Percentiles rank a stretch among this genome's conserved stretches.
Evolutionary conservation across 2,797 vertebrate genomes (phyloP).

Genomic region (Pelobates cultripes): DNA sequence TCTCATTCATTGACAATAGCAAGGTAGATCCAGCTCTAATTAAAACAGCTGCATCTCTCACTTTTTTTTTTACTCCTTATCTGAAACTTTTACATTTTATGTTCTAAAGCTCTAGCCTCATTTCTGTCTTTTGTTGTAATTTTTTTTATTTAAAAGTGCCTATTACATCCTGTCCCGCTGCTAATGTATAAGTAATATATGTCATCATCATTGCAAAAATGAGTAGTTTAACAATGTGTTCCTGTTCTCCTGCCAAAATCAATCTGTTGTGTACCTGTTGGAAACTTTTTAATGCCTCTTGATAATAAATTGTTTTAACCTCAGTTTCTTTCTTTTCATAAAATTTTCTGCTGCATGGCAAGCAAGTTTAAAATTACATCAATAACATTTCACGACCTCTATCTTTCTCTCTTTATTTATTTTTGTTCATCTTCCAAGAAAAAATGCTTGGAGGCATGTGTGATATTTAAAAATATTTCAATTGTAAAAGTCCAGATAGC

Average conservation of each 20-base stretch:
- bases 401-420: slow-evolving; percentile 8
- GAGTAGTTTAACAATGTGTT: neutral
- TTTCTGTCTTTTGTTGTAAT: neutral
- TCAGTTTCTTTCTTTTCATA: slow-evolving; percentile 3
- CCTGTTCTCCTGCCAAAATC: neutral
- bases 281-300: neutral
- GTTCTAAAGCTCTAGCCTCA: neutral
- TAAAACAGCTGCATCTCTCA: too few species aligned
- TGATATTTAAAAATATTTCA: neutral
- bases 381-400: neutral
- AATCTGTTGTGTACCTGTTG: neutral
- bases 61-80: too few species aligned
- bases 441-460: slow-evolving; percentile 1
- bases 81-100: too few species aligned
- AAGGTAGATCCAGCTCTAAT: too few species aligned
- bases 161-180: neutral
- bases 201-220: neutral
- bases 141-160: neutral
- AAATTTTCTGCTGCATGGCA: neutral
- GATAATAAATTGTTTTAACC: neutral
- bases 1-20: too few species aligned
- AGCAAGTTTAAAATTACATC: slow-evolving; percentile 3
- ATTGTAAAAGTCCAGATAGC: neutral
- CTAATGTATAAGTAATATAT: too few species aligned
- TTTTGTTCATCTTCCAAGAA: neutral